Evolutionary conservation across 2,888 invertebrate genomes (phyloP), one percentile per base, ranked within the genome.

Genomic region (Eupelmus urozonus): DNA sequence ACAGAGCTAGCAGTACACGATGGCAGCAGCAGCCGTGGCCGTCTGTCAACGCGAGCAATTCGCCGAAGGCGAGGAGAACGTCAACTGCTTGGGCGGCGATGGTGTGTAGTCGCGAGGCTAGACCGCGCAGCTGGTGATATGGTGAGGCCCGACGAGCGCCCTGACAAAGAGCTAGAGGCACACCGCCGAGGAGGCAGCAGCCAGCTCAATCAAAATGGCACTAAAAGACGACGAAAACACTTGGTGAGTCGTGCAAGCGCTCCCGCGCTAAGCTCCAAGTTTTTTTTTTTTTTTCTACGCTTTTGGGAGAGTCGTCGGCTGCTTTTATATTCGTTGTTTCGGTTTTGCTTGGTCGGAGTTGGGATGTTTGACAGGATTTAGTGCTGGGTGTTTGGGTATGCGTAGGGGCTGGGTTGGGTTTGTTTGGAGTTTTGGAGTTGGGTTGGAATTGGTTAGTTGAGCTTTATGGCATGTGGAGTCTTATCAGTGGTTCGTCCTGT

Each of bases 181-280:
- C n/a, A 23, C 49, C 18, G 59, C 59, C 20, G 34, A n/a, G n/a
- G n/a, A n/a, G 71, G 72, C 78, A n/a, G 25, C 27, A 65, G 70
- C 69, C 69, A 71, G 66, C 83, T 84, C 7, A 78, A 79, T 66
- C 82, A 89, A 89, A 88, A 93, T 93, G 93, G 92, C 92, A 89
- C 90, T 91, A 83, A 92, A 92, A 81, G 92, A 92, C 85, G 93
- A 93, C 82, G 93, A 93, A 83, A 92, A 90, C 88, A 92, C 93
- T 84, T 93, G 93, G 93, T 93, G 90, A 90, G 90, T 89, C 79
- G n/a, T n/a, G n/a, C n/a, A n/a, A n/a, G n/a, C n/a, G n/a, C n/a
- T n/a, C n/a, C n/a, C n/a, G n/a, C n/a, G n/a, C n/a, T n/a, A n/a
- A n/a, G n/a, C n/a, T n/a, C n/a, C n/a, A n/a, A n/a, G n/a, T n/a